phyloP scores from a whole-genome alignment of 2,113 vertebrate genomes.

The Lampris incognitus region DNA sequence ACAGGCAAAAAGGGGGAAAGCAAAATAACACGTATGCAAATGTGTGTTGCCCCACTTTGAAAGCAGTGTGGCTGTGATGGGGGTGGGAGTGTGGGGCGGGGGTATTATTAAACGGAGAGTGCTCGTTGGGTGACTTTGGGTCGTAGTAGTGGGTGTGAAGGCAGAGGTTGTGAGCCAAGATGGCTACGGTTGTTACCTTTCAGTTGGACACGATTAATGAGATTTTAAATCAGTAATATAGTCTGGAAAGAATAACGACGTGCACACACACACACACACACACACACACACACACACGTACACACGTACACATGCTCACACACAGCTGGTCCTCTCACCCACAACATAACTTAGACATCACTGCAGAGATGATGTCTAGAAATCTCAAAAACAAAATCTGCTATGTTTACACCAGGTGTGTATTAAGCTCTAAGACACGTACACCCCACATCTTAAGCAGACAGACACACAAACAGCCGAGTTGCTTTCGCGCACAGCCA shows the following conservation, averaged over 20 bases:
- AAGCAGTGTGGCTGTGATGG: background rate
- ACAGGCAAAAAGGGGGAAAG: conserved; percentile 6
- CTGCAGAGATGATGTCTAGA: no score
- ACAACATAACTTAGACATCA: no score
- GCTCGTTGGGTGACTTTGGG: conserved; percentile 13
- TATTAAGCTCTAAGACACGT: no score
- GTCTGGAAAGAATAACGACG: background rate
- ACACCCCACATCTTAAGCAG: no score
- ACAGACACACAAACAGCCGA: background rate
- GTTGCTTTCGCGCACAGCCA: background rate
- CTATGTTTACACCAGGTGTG: no score
- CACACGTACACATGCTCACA: background rate
- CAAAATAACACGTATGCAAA: conserved; percentile 17
- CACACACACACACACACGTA: conserved; percentile 2
- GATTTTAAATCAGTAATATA: conserved; percentile 26
- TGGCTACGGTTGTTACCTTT: conserved; percentile 26
- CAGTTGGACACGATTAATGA: conserved; percentile 48
- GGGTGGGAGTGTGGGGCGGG: background rate
- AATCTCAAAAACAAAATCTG: no score
- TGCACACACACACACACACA: background rate
- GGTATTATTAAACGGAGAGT: background rate
- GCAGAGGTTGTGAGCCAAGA: conserved; percentile 19
- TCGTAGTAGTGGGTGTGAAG: background rate
- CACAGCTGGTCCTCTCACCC: no score
- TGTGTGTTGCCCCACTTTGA: background rate